Conservation (phyloP, 2,113 vertebrate species). For the Sitta europaea region DNA sequence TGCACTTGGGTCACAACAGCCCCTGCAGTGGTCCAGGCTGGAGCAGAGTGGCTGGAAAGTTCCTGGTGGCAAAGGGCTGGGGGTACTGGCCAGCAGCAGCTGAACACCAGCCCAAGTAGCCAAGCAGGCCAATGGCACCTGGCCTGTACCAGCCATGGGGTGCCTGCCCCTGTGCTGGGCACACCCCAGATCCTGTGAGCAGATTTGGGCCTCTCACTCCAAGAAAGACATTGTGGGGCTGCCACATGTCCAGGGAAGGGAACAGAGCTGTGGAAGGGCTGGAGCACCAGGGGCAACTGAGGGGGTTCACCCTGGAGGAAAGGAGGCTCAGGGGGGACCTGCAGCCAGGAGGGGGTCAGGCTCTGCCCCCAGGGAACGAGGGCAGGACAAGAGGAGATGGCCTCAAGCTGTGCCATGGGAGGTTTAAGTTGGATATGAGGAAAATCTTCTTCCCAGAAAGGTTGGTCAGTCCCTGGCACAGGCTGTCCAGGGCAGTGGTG, state of each 20-base stretch:
- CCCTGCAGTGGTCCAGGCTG: background rate
- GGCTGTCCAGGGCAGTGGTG: background rate
- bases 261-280: background rate
- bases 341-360: rapidly evolving
- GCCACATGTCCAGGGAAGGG: background rate
- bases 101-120: background rate
- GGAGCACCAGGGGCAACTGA: background rate
- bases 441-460: background rate
- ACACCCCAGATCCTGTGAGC: background rate
- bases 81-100: background rate
- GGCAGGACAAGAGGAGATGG: background rate
- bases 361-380: background rate
- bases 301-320: background rate
- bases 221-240: too few species aligned
- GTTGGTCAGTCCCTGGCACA: background rate
- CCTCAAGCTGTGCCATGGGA: background rate
- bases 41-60: background rate
- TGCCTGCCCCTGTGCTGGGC: background rate
- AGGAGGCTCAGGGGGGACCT: background rate
- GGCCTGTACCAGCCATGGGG: background rate
- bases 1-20: background rate
- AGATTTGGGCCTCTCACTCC: background rate
- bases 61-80: background rate
- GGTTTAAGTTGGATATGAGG: background rate
- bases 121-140: background rate